Conservation (phyloP, 2,888 invertebrate species). For the Drosophila yooni region DNA sequence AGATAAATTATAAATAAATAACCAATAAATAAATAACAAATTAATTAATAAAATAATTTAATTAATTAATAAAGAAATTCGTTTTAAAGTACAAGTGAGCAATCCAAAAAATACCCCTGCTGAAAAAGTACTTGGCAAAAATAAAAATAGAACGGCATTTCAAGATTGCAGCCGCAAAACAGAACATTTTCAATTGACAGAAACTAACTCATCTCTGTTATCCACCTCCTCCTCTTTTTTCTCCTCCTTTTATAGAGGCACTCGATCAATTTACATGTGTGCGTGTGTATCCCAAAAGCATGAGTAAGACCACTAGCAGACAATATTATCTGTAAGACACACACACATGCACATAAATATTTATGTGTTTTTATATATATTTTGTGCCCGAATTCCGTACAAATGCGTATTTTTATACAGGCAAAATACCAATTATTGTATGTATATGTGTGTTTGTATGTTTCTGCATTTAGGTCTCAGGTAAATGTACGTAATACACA, state of each 20-base stretch:
- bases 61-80: background rate
- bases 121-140: conserved; percentile 18
- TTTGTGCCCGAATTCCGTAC: conserved; percentile 31
- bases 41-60: background rate
- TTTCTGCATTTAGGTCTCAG: conserved; percentile 32
- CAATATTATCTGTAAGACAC: background rate
- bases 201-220: conserved; percentile 19
- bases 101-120: background rate
- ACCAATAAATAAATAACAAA: background rate
- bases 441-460: background rate
- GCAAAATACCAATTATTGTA: background rate
- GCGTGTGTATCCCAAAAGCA: background rate
- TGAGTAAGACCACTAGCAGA: background rate
- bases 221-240: background rate
- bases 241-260: background rate
- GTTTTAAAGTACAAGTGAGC: background rate
- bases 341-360: background rate
- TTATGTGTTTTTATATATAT: conserved; percentile 2
- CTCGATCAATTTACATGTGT: background rate
- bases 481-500: conserved; percentile 25
- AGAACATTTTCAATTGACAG: conserved; percentile 15
- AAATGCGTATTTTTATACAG: conserved; percentile 32
- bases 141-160: conserved; percentile 48
- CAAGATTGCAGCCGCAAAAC: conserved; percentile 25
- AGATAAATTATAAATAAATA: background rate